A percentile compares a stretch with the other conserved stretches of the same genome.
Conservation (phyloP, 2,888 invertebrate species). For the Drosophila antonietae region DNA sequence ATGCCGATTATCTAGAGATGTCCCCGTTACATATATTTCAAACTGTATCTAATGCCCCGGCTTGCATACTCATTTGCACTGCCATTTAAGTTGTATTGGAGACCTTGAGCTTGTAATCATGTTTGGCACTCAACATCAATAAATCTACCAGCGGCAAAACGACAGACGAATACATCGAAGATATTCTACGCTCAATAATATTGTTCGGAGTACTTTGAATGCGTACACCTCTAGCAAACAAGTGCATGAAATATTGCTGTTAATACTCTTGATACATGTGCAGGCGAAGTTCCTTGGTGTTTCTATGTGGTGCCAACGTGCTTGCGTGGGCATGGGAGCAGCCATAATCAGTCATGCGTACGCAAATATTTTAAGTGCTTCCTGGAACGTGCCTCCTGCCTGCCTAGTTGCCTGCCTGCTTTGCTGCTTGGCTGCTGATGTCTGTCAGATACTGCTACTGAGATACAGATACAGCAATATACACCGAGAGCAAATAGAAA, state of each 20-base stretch:
- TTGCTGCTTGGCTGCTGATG: slow-evolving; percentile 1
- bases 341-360: slow-evolving; percentile 78
- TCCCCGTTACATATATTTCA: slow-evolving; percentile 13
- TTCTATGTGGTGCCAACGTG: slow-evolving; percentile 23
- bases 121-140: slow-evolving; percentile 46
- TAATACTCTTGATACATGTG: slow-evolving; percentile 28
- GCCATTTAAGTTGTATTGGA: slow-evolving; percentile 51
- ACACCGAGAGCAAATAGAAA: slow-evolving; percentile 30
- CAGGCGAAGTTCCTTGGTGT: slow-evolving; percentile 21
- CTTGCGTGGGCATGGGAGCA: slow-evolving; percentile 34
- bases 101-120: too few species aligned
- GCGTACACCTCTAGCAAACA: slow-evolving; percentile 51
- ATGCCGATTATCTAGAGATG: slow-evolving; percentile 17
- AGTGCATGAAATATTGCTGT: slow-evolving; percentile 66
- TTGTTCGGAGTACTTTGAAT: slow-evolving; percentile 60
- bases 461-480: slow-evolving; percentile 14
- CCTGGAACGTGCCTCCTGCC: slow-evolving; percentile 67
- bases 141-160: slow-evolving; percentile 46
- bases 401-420: not conserved
- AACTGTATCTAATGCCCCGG: slow-evolving; percentile 34
- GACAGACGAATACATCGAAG: slow-evolving; percentile 16
- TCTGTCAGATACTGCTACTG: slow-evolving; percentile 1
- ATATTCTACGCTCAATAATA: slow-evolving; percentile 47
- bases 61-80: slow-evolving; percentile 36
- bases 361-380: slow-evolving; percentile 80